Evolutionary conservation across 2,113 vertebrate genomes (phyloP), one percentile per base, ranked within the genome.

Genomic region (Ochotona princeps): DNA sequence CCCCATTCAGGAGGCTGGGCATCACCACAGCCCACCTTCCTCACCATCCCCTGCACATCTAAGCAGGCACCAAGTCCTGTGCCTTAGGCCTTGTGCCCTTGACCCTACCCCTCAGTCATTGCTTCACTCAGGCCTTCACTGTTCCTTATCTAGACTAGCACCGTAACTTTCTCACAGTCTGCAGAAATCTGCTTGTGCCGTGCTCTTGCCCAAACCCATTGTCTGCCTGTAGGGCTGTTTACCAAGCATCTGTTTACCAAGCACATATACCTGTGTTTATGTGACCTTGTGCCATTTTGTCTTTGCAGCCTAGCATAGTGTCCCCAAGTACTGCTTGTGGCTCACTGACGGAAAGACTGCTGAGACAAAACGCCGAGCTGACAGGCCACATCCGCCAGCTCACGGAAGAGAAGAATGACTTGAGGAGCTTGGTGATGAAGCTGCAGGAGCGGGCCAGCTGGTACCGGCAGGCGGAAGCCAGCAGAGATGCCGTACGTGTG

Each of bases 381-480:
- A 99, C 99, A 0, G 99, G 99, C 51, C 99, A 99, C 18, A 99
- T 99, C 95, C 99, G 99, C 95, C 98, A 98, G 1, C 98, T 99
- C 95, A 99, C 99, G 0, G 99, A 99, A 83, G 99, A 99, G 96
- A 99, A 99, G 98, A 99, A 99, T 66, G 99, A 99, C 79, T 98
- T 99, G 96, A 98, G 99, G 83, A 99, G 99, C 83, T 98, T 98
- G 67, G 94, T 98, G 44, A 98, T 99, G 93, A 98, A 98, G 60
- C 96, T 99, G 95, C 99, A 99, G 95, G 99, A 99, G 54, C 99
- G 99, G 87, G 97, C 99, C 54, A 97, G 98, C 61, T 98, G 97
- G 92, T 97, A 98, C 69, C 98, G 98, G 49, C 98, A 98, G 66
- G 97, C 97, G 60, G 97, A 98, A 75, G 79, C 96, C 44, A 97